phyloP scores from a whole-genome alignment of 2,797 vertebrate genomes.

The Artibeus lituratus region DNA sequence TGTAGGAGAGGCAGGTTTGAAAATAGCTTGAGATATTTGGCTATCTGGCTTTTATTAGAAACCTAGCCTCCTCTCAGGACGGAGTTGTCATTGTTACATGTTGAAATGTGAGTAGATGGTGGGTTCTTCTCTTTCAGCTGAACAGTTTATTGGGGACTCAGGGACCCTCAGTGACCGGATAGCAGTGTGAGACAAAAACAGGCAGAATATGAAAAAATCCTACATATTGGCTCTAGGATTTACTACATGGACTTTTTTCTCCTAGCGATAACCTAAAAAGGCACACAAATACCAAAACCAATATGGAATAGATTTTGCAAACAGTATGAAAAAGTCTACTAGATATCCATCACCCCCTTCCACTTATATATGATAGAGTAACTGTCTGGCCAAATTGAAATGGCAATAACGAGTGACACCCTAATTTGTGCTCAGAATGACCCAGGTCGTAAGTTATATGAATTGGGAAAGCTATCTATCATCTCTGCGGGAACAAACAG shows the following conservation, averaged over 20 bases:
- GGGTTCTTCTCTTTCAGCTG: not conserved
- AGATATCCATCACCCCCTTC: not conserved
- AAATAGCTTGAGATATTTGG: not conserved
- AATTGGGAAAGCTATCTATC: not conserved
- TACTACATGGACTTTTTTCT: not conserved
- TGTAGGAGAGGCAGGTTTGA: not conserved
- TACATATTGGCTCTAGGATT: not conserved
- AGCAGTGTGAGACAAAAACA: not conserved
- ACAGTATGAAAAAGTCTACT: not conserved
- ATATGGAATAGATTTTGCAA: not conserved
- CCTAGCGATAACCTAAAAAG: not conserved
- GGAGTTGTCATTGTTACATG: not conserved
- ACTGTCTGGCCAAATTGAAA: not conserved
- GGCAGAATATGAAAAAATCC: not conserved
- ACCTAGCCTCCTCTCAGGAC: not conserved
- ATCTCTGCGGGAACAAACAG: not conserved
- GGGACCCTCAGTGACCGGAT: rapidly evolving
- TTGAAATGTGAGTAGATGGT: not conserved
- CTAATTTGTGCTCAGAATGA: not conserved
- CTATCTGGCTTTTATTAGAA: not conserved
- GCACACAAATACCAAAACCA: slow-evolving; percentile 6
- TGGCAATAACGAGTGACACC: rapidly evolving
- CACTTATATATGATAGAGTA: not conserved
- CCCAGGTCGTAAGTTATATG: rapidly evolving
- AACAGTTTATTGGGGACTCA: not conserved